Percentiles rank a stretch among this genome's conserved stretches.
phyloP scores from a whole-genome alignment of 1,140 invertebrate species.

The Leucophenga varia region DNA sequence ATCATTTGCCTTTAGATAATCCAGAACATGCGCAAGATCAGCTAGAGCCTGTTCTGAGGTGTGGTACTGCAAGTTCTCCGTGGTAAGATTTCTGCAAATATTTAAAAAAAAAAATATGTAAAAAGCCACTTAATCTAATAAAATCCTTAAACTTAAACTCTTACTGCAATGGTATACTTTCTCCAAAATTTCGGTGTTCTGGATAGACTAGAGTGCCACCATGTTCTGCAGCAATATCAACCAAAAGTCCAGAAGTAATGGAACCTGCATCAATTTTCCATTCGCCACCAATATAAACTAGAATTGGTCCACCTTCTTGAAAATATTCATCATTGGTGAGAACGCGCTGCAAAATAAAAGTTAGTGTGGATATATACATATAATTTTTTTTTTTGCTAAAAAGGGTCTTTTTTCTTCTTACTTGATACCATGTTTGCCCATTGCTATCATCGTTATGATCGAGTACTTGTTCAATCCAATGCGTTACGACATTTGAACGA shows the following conservation, averaged over 20 bases:
- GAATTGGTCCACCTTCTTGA: conserved; percentile 57
- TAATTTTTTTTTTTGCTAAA: too few species aligned
- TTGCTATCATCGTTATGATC: conserved; percentile 73
- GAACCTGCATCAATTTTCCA: conserved; percentile 61
- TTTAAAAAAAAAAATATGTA: too few species aligned
- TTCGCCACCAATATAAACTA: conserved; percentile 69
- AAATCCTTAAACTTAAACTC: too few species aligned
- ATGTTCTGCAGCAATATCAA: conserved; percentile 63
- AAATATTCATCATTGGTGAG: conserved; percentile 67
- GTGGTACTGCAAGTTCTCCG: conserved; percentile 68
- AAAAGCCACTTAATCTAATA: too few species aligned
- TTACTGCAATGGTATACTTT: conserved; percentile 72
- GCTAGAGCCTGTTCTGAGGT: conserved; percentile 75
- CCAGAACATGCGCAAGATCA: conserved; percentile 73
- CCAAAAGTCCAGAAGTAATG: conserved; percentile 62
- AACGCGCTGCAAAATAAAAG: conserved; percentile 40
- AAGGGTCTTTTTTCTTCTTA: too few species aligned
- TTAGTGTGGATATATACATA: too few species aligned
- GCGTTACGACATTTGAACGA: conserved; percentile 23
- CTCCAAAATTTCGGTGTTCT: conserved; percentile 83
- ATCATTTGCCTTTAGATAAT: conserved; percentile 58
- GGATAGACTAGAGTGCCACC: conserved; percentile 68
- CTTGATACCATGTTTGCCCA: conserved; percentile 65
- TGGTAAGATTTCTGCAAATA: conserved; percentile 51
- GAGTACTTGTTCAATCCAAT: conserved; percentile 53